Conservation (phyloP, 2,113 vertebrate species). For the Delphinus delphis region DNA sequence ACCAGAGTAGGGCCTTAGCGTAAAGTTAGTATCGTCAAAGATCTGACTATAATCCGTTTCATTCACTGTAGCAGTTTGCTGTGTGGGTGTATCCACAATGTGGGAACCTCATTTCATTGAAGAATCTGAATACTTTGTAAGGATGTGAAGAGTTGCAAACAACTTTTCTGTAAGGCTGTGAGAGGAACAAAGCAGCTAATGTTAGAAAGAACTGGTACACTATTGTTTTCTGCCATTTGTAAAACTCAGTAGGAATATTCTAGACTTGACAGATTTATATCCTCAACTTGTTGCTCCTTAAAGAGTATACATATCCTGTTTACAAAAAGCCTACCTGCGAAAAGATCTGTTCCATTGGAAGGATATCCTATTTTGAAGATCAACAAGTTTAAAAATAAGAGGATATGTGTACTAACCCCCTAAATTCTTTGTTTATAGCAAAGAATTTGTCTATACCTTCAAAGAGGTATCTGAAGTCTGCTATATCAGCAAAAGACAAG, state of each 20-base stretch:
- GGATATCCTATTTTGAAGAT: not conserved
- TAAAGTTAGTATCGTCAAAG: slow-evolving; percentile 80
- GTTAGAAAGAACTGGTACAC: slow-evolving; percentile 86
- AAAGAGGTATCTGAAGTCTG: not conserved
- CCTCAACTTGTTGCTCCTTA: slow-evolving; percentile 81
- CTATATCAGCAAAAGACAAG: not conserved
- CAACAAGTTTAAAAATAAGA: slow-evolving; percentile 36
- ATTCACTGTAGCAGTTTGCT: slow-evolving; percentile 81
- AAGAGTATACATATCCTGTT: not conserved
- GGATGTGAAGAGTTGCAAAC: slow-evolving; percentile 94
- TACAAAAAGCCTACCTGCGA: slow-evolving; percentile 55
- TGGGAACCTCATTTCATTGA: slow-evolving; percentile 94
- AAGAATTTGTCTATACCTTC: not conserved
- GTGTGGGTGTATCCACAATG: slow-evolving; percentile 93
- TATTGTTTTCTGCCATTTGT: slow-evolving; percentile 82
- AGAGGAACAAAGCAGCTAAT: slow-evolving; percentile 92
- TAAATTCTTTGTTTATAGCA: not conserved
- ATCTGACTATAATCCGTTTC: slow-evolving; percentile 82
- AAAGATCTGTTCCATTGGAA: not conserved
- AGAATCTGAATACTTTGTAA: slow-evolving; percentile 91
- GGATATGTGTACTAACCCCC: not conserved
- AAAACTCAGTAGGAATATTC: slow-evolving; percentile 83
- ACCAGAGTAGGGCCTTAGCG: slow-evolving; percentile 70
- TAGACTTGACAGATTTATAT: slow-evolving; percentile 87
- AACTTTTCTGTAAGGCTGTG: slow-evolving; percentile 89